Conservation (phyloP, 2,797 vertebrate genomes). For the Staurois parvus region DNA sequence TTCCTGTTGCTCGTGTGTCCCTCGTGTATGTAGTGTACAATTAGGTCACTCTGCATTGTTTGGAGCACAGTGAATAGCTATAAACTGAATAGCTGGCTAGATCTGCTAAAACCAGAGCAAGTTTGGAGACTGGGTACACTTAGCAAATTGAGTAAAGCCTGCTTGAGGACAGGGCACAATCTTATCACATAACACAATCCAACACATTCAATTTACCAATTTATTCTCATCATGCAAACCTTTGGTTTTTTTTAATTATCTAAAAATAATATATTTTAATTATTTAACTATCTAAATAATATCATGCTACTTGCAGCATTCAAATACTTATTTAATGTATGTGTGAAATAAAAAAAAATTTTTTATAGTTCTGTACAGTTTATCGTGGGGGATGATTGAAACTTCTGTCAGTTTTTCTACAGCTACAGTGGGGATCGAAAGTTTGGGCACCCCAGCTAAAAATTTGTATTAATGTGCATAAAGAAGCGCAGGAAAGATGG, state of each 20-base stretch:
- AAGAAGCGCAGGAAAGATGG: too few relatives aligned
- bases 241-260: too few relatives aligned
- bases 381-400: too few relatives aligned
- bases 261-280: too few relatives aligned
- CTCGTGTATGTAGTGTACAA: conserved; percentile 5
- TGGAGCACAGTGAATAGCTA: conserved; percentile 1
- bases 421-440: too few relatives aligned
- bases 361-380: too few relatives aligned
- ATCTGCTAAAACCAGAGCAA: not conserved
- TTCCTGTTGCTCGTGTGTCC: conserved; percentile 16
- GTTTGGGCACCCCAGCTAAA: too few relatives aligned
- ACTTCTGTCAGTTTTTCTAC: too few relatives aligned
- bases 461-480: too few relatives aligned
- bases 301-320: not conserved
- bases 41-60: conserved; percentile 40
- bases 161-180: not conserved
- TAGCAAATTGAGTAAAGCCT: not conserved
- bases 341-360: too few relatives aligned
- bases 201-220: not conserved
- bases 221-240: too few relatives aligned
- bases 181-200: not conserved
- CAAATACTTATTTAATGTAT: too few relatives aligned
- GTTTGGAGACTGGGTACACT: not conserved
- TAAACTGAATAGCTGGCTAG: conserved; percentile 6
- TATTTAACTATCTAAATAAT: not conserved